These are phyloP conservation scores for Zeus faber DNA, from an alignment of 2,113 vertebrate species.

Conservation along the genomic window DNA sequence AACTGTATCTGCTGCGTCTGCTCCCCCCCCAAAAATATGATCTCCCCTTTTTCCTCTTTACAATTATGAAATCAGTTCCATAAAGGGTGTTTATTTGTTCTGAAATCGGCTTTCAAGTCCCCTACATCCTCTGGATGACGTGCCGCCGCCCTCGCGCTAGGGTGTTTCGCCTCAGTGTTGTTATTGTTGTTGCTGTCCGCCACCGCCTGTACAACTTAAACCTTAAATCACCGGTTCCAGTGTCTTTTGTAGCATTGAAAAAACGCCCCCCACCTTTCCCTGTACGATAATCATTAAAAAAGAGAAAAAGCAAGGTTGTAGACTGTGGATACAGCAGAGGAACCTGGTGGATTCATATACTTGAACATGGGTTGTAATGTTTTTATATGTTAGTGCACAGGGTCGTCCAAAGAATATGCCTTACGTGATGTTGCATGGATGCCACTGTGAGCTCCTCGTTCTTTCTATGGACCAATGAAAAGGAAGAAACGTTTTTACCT, in stretches of 20 bases:
- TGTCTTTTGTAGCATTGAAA: neutral
- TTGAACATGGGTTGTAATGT: slow-evolving; percentile 48
- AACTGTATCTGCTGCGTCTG: too few species aligned
- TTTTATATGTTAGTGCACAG: slow-evolving; percentile 64
- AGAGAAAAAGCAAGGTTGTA: slow-evolving; percentile 17
- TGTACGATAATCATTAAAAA: neutral
- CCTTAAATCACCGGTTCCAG: neutral
- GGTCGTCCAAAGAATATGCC: slow-evolving; percentile 68
- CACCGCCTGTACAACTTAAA: slow-evolving; percentile 15
- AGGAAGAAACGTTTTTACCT: slow-evolving; percentile 47
- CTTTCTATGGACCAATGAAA: slow-evolving; percentile 50
- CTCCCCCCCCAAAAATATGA: too few species aligned
- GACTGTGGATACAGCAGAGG: slow-evolving; percentile 23
- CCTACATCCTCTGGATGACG: too few species aligned
- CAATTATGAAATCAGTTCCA: too few species aligned
- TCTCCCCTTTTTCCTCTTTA: too few species aligned
- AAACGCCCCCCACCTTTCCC: neutral
- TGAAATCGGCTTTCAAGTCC: too few species aligned
- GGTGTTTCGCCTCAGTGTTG: too few species aligned
- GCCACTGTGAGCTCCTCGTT: slow-evolving; percentile 27
- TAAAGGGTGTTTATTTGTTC: too few species aligned
- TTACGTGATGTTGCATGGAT: slow-evolving; percentile 44
- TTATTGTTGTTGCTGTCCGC: too few species aligned
- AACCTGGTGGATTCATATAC: slow-evolving; percentile 42
- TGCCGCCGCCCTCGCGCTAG: too few species aligned